Evolutionary conservation across 2,888 invertebrate species (phyloP), one percentile per base, ranked within the genome.

Genomic region (Hyalella azteca): DNA sequence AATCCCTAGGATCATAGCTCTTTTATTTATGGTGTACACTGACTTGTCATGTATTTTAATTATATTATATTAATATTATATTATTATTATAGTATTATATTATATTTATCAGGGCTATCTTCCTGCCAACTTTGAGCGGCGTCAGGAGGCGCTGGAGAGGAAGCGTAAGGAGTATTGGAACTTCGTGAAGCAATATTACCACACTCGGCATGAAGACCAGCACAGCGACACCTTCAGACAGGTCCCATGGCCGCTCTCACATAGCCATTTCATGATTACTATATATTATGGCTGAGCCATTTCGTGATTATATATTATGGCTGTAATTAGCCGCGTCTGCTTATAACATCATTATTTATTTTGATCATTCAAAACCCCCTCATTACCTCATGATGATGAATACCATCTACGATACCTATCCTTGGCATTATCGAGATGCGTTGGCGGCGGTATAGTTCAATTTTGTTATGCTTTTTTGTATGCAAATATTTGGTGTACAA

Each of bases 81-180:
- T n/a, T n/a, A n/a, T n/a, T n/a, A n/a, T n/a, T n/a, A n/a, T n/a
- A n/a, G n/a, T n/a, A n/a, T n/a, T n/a, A n/a, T n/a, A n/a, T n/a
- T n/a, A n/a, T n/a, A n/a, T n/a, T n/a, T n/a, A n/a, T n/a, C 90
- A 96, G 88, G 98, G 97, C 85, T 98, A 98, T 90, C 90, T 98
- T 78, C 98, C 99, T 22, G 94, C 97, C 0, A 96, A 94, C 88
- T 89, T 93, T 22, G 98, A 98, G 87, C 91, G 98, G 76, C 91
- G 98, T 36, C 92, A 93, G 84, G 93, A 93, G 85, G 96, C 95
- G 7, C 88, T 99, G 84, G 93, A 95, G 87, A 90, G 97, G 79
- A 99, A 99, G 89, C 91, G 98, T 22, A 93, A 95, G 81, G 98
- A 98, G 88, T 99, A 99, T 89, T 95, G 94, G 91, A 94, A 94